phyloP scores from a whole-genome alignment of 2,888 invertebrate species.

The Cotesia congregata region DNA sequence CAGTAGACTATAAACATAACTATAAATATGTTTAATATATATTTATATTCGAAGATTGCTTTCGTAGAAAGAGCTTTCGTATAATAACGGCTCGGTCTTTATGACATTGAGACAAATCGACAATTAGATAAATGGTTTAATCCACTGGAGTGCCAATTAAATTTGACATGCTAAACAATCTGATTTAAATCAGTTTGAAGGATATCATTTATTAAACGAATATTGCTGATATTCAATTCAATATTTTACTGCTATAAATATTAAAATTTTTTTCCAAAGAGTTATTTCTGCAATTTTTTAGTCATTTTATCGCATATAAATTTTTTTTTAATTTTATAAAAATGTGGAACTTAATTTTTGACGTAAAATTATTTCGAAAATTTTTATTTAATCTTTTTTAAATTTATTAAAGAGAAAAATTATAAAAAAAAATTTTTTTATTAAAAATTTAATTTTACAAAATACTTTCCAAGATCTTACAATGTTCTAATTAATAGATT shows the following conservation, averaged over 20 bases:
- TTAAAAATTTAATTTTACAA: too few species aligned
- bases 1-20: background rate
- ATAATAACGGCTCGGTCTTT: constrained; percentile 34
- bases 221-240: background rate
- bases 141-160: constrained; percentile 44
- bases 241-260: background rate
- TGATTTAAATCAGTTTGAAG: background rate
- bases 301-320: too few species aligned
- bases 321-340: too few species aligned
- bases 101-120: constrained; percentile 48
- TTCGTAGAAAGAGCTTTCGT: constrained; percentile 44
- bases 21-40: background rate
- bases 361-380: too few species aligned
- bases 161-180: background rate
- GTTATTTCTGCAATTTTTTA: too few species aligned
- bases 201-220: background rate
- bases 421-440: too few species aligned
- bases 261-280: background rate
- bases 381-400: too few species aligned
- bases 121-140: constrained; percentile 50
- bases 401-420: too few species aligned
- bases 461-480: too few species aligned
- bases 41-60: background rate
- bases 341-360: too few species aligned
- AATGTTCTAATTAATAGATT: background rate